phyloP scores from a whole-genome alignment of 2,113 vertebrate genomes.

The Crotalus viridis region DNA sequence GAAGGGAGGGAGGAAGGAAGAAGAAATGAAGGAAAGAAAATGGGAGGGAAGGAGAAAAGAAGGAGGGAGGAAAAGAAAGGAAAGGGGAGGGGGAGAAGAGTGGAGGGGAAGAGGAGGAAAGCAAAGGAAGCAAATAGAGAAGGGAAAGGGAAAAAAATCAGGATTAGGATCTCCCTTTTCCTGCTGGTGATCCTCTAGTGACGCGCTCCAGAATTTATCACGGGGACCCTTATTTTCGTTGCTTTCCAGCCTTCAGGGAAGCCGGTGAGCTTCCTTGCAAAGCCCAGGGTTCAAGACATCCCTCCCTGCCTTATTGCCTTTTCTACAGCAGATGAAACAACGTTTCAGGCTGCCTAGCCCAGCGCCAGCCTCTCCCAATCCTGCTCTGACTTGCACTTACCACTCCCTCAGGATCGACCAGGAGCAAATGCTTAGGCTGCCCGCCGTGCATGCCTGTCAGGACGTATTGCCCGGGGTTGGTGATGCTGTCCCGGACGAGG shows the following conservation, averaged over 20 bases:
- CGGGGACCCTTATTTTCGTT: neutral
- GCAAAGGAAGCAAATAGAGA: neutral
- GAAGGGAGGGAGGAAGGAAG: no score
- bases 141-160: neutral
- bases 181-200: neutral
- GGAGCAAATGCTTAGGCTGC: constrained; percentile 91
- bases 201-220: neutral
- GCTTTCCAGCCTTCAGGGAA: neutral
- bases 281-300: neutral
- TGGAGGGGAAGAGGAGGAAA: neutral
- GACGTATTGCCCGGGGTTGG: constrained; percentile 94
- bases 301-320: neutral
- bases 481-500: constrained; percentile 91
- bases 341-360: neutral
- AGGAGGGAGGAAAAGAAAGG: no score
- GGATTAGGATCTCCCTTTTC: neutral
- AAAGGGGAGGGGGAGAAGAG: no score
- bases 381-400: constrained; percentile 70
- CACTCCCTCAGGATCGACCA: constrained; percentile 97
- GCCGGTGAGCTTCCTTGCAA: neutral
- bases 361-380: neutral
- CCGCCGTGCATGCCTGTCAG: constrained; percentile 92
- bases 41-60: no score
- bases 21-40: no score
- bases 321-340: neutral